These are phyloP conservation scores for Sceloporus tristichus DNA, from an alignment of 2,113 vertebrate species.

Conservation along the genomic window DNA sequence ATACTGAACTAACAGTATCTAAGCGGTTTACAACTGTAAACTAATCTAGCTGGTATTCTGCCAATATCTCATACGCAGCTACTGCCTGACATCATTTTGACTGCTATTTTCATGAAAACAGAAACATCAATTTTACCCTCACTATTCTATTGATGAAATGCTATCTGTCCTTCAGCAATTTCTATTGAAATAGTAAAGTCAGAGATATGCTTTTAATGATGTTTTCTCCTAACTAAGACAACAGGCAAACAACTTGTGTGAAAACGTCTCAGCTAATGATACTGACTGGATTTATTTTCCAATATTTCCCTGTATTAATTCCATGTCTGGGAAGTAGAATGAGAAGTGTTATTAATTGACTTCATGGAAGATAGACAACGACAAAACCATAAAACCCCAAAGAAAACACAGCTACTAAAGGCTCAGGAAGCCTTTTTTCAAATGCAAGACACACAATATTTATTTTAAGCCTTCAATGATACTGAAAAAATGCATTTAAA, in stretches of 20 bases:
- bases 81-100: background rate
- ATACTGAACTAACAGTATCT: no score
- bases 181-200: slow-evolving; percentile 41
- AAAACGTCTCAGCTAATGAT: slow-evolving; percentile 47
- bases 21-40: no score
- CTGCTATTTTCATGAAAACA: background rate
- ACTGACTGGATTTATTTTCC: slow-evolving; percentile 56
- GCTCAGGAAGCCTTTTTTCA: slow-evolving; percentile 59
- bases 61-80: background rate
- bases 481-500: slow-evolving; percentile 78
- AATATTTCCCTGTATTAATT: slow-evolving; percentile 51
- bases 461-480: slow-evolving; percentile 62
- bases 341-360: slow-evolving; percentile 63
- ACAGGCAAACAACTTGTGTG: slow-evolving; percentile 29
- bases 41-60: background rate
- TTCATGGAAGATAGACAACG: slow-evolving; percentile 60
- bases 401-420: slow-evolving; percentile 52
- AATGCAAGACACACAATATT: slow-evolving; percentile 65
- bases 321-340: slow-evolving; percentile 35
- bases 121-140: slow-evolving; percentile 2
- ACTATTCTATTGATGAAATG: slow-evolving; percentile 33
- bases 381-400: slow-evolving; percentile 56
- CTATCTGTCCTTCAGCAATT: slow-evolving; percentile 18
- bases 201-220: slow-evolving; percentile 54
- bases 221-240: slow-evolving; percentile 56